Conservation (phyloP, 2,797 vertebrate genomes). For the Thunnus albacares region DNA sequence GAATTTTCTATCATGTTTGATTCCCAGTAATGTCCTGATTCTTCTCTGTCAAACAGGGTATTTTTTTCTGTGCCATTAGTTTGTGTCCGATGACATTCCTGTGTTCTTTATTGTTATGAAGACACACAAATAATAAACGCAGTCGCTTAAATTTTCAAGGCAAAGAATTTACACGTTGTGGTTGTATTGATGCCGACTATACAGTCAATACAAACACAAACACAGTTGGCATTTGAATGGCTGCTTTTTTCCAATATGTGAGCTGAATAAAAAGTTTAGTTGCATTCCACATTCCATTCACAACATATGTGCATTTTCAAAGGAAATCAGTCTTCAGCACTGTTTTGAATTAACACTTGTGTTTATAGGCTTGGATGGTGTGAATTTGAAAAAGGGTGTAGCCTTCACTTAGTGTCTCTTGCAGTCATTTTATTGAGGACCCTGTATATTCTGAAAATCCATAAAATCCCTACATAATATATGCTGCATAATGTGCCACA, state of each 20-base stretch:
- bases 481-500: constrained; percentile 1
- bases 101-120: constrained; percentile 2
- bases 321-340: not conserved
- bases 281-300: not conserved
- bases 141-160: constrained; percentile 23
- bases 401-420: not conserved
- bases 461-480: constrained; percentile 7
- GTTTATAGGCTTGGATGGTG: not conserved
- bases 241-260: constrained; percentile 6
- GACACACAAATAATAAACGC: constrained; percentile 26
- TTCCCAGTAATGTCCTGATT: constrained; percentile 42
- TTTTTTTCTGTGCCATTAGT: constrained; percentile 17
- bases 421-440: not conserved
- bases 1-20: constrained; percentile 47
- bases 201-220: constrained; percentile 39
- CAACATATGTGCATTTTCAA: constrained; percentile 11
- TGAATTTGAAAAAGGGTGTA: constrained; percentile 23
- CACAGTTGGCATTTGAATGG: constrained; percentile 9
- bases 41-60: constrained; percentile 30
- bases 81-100: constrained; percentile 8
- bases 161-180: constrained; percentile 20
- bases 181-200: not conserved
- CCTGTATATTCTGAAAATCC: not conserved
- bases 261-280: constrained; percentile 19
- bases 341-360: not conserved